A percentile compares a stretch with the other conserved stretches of the same genome.
phyloP scores from a whole-genome alignment of 2,888 invertebrate genomes.

The Mesorhabditis sp. region DNA sequence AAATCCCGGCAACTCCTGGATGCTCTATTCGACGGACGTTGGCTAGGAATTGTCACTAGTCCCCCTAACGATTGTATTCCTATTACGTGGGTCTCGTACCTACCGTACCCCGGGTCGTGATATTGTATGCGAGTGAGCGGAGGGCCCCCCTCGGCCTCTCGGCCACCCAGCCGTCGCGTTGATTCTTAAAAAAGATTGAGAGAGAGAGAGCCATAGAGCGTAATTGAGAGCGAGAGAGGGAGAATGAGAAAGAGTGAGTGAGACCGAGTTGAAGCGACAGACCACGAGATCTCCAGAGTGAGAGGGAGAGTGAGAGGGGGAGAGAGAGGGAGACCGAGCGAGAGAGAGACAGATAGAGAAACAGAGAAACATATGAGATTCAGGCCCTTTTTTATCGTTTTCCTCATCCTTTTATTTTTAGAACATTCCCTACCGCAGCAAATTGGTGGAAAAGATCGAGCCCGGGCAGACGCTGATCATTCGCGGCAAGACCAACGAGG shows the following conservation, averaged over 20 bases:
- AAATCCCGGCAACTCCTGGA: neutral
- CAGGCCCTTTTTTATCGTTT: neutral
- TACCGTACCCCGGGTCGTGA: neutral
- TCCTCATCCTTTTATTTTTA: constrained; percentile 17
- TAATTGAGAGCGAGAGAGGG: no score
- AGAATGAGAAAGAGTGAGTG: no score
- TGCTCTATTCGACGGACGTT: neutral
- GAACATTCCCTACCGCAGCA: constrained; percentile 46
- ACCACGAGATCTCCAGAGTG: no score
- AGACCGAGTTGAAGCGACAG: no score
- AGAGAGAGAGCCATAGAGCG: no score
- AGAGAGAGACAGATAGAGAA: no score
- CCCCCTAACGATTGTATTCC: no score
- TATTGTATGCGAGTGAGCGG: neutral
- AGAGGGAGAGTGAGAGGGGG: no score
- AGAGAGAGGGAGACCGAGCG: no score
- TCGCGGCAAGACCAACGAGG: constrained; percentile 39
- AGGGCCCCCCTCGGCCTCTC: neutral
- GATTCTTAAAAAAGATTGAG: neutral
- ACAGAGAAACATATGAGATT: no score
- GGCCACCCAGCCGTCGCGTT: neutral
- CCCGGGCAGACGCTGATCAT: constrained; percentile 48
- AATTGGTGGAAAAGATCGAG: constrained; percentile 46
- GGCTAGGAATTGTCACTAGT: neutral
- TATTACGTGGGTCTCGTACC: no score